Conservation (phyloP, 92 coral and sea anemone species). For the Bergia sp. region DNA sequence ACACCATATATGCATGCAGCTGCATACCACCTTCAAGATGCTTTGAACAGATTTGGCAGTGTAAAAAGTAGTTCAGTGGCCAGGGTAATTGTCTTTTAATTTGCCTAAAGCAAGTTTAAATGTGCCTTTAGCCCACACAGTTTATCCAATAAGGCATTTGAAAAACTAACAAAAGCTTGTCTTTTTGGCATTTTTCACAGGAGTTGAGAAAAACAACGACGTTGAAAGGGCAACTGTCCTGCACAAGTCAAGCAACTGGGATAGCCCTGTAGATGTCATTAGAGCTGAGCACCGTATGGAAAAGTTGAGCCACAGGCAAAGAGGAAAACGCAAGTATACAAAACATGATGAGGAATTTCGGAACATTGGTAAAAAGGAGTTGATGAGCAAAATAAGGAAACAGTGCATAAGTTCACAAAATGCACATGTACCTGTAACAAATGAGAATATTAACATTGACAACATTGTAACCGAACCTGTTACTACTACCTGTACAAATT, state of each 20-base stretch:
- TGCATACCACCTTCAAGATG: conserved; percentile 57
- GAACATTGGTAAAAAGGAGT: conserved; percentile 39
- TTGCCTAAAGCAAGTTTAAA: conserved; percentile 2
- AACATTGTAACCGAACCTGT: not conserved
- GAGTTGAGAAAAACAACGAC: conserved; percentile 65
- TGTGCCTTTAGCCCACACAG: conserved; percentile 14
- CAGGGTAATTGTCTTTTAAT: conserved; percentile 47
- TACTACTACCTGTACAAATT: conserved; percentile 5
- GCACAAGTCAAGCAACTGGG: conserved; percentile 64
- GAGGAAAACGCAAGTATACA: conserved; percentile 41
- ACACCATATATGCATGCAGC: conserved; percentile 65
- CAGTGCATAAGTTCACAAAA: not conserved
- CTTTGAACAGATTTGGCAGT: conserved; percentile 46
- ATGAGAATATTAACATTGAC: not conserved
- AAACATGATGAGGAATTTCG: conserved; percentile 52
- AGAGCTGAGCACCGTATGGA: conserved; percentile 50
- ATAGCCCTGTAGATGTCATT: conserved; percentile 63
- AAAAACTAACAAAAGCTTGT: conserved; percentile 2
- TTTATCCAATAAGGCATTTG: conserved; percentile 8
- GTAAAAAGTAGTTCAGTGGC: conserved; percentile 64
- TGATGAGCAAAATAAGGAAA: conserved; percentile 14
- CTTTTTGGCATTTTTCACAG: conserved; percentile 20
- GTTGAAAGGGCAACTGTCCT: conserved; percentile 57
- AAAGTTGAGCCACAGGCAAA: conserved; percentile 35
- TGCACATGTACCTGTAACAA: not conserved